Percentiles rank a stretch among this genome's conserved stretches.
Conservation (phyloP, 1,140 invertebrate genomes). For the Drosophila biarmipes region DNA sequence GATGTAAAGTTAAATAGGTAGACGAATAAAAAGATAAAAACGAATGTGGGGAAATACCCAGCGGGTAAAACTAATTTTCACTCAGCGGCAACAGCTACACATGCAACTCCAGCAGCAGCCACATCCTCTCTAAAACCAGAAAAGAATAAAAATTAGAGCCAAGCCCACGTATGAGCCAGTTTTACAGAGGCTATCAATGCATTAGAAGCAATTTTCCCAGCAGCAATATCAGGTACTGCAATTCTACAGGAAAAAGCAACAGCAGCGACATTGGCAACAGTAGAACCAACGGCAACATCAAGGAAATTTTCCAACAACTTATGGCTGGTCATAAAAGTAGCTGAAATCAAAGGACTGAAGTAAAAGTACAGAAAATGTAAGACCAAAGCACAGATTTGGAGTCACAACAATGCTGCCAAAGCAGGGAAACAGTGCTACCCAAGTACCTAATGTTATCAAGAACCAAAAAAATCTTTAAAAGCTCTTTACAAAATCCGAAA, state of each 20-base stretch:
- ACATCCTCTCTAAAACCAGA: constrained; percentile 1
- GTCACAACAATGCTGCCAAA: not conserved
- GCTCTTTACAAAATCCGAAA: too few species aligned
- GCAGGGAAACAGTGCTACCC: not conserved
- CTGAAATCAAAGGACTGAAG: constrained; percentile 1
- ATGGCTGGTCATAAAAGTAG: constrained; percentile 19
- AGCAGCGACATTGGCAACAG: not conserved
- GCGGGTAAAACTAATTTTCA: not conserved
- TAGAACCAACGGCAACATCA: constrained; percentile 3
- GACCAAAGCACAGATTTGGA: not conserved
- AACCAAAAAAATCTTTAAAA: not conserved
- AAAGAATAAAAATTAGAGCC: constrained; percentile 6
- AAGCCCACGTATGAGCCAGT: not conserved
- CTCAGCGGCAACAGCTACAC: not conserved
- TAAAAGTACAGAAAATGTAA: constrained; percentile 1
- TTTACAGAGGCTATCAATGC: constrained; percentile 28
- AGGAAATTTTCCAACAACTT: not conserved
- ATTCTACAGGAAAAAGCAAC: not conserved
- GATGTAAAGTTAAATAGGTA: not conserved
- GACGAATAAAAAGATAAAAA: not conserved
- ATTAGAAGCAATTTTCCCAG: constrained; percentile 23
- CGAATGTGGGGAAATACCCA: not conserved
- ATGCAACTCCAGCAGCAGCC: constrained; percentile 1
- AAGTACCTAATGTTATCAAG: not conserved
- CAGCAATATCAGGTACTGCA: not conserved